A percentile compares a stretch with the other conserved stretches of the same genome.
These are phyloP conservation scores for Halocaridina rubra DNA, from an alignment of 2,888 invertebrate genomes.

Conservation along the genomic window DNA sequence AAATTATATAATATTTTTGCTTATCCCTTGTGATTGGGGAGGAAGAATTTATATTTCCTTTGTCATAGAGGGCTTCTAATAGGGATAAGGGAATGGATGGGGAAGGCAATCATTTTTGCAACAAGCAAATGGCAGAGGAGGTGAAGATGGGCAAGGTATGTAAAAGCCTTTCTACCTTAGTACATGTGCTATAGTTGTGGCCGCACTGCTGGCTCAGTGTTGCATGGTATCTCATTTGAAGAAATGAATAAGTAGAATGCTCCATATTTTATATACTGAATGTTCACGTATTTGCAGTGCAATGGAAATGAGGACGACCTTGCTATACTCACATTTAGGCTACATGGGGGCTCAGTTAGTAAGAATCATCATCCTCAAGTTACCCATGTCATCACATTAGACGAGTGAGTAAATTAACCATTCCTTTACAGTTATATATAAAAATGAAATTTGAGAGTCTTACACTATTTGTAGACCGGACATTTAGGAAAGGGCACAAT, in stretches of 20 bases:
- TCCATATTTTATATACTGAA: too few species aligned
- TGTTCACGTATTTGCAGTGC: too few species aligned
- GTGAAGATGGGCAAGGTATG: too few species aligned
- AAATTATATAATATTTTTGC: background rate
- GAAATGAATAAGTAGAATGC: too few species aligned
- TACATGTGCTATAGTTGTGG: too few species aligned
- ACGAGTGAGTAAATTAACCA: background rate
- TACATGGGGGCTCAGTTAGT: conserved; percentile 28
- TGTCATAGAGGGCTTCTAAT: background rate
- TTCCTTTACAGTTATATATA: background rate
- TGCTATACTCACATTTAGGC: conserved; percentile 15
- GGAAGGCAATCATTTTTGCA: too few species aligned
- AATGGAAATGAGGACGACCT: background rate
- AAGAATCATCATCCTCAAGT: background rate
- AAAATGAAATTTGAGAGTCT: background rate
- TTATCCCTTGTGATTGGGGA: too few species aligned
- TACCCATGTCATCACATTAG: conserved; percentile 27
- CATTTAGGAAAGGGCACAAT: background rate
- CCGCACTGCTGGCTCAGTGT: too few species aligned
- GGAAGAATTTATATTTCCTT: background rate
- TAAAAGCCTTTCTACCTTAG: too few species aligned
- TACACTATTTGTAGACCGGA: background rate
- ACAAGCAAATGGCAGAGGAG: too few species aligned
- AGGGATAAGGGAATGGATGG: background rate
- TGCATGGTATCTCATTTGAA: too few species aligned